Base-by-base conservation (phyloP, 2,113 vertebrate genomes). In the Choloepus hoffmanni region DNA sequence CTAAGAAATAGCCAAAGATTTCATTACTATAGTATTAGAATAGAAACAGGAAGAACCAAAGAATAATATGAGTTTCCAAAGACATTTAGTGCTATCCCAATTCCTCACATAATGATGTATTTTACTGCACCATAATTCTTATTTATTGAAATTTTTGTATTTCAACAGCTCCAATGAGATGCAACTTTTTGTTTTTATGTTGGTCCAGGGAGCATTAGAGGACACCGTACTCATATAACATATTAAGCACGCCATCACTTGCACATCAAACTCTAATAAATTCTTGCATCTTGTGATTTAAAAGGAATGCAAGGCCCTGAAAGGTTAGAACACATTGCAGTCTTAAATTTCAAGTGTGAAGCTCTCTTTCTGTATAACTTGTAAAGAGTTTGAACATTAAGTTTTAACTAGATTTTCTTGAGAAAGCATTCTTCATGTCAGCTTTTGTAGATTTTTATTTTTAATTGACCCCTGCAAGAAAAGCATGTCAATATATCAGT, bases 61-160 rank as follows among this genome's bases (percentile, higher is more conserved):
- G 82, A 96, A 95, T 94, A 96, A 96, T 93, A 70, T 48, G 81
- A 30, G 73, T 96, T 94, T 97, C 73, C 82, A 95, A 96, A 97
- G 33, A 72, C 63, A 95, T 45, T 95, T 93, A 96, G 24, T 92
- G 95, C 85, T 96, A 90, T 95, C 94, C 74, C 79, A 97, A 76
- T 82, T 89, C 91, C 83, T 96, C 92, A 96, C 33, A 89, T 67
- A 92, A 96, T 91, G 89, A 94, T 82, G 50, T 82, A 92, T 96
- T 96, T 97, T 96, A 98, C 93, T 97, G 65, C 63, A 74, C 89
- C 78, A 74, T 93, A 96, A 97, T 94, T 97, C 89, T 96, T 97
- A 85, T 96, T 98, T 97, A 97, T 95, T 95, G 89, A 73, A 60
- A 87, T 94, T 94, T 92, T 91, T 89, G 58, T 85, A 91, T 97